phyloP scores from a whole-genome alignment of 1,140 invertebrate species.

The Macrobrachium nipponense region DNA sequence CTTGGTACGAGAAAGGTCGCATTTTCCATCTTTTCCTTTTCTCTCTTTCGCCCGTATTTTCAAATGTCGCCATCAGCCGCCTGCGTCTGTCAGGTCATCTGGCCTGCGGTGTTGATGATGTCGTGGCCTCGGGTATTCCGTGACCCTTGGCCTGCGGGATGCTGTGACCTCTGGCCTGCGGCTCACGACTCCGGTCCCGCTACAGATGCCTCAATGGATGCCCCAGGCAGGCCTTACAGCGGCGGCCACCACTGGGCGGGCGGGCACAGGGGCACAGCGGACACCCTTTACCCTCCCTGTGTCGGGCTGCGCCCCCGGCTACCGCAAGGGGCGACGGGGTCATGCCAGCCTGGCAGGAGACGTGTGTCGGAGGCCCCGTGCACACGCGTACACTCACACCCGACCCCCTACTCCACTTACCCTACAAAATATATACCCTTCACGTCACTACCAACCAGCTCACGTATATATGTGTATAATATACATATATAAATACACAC shows the following conservation, averaged over 20 bases:
- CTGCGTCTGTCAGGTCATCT: neutral
- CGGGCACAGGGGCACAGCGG: constrained; percentile 27
- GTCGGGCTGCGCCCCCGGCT: constrained; percentile 33
- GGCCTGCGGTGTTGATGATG: neutral
- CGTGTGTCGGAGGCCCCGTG: constrained; percentile 42
- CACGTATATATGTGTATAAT: no score
- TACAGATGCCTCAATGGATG: constrained; percentile 42
- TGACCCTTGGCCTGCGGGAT: constrained; percentile 23
- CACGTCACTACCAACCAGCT: neutral
- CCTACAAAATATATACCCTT: neutral
- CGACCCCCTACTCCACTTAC: no score
- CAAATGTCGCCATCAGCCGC: neutral
- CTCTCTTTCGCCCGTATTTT: no score
- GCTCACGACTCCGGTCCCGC: constrained; percentile 46
- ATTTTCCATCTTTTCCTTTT: neutral
- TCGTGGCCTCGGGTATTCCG: neutral
- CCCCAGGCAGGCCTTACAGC: constrained; percentile 40
- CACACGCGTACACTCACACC: constrained; percentile 50
- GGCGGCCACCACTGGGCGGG: constrained; percentile 27
- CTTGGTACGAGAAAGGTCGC: neutral
- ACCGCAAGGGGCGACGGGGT: constrained; percentile 53
- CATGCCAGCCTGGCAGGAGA: constrained; percentile 42
- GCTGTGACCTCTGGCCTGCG: constrained; percentile 43
- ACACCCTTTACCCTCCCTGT: neutral
- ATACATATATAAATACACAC: no score